Percentiles rank a stretch among this genome's conserved stretches.
phyloP scores from a whole-genome alignment of 2,888 invertebrate species.

The Odontocolon sp. region DNA sequence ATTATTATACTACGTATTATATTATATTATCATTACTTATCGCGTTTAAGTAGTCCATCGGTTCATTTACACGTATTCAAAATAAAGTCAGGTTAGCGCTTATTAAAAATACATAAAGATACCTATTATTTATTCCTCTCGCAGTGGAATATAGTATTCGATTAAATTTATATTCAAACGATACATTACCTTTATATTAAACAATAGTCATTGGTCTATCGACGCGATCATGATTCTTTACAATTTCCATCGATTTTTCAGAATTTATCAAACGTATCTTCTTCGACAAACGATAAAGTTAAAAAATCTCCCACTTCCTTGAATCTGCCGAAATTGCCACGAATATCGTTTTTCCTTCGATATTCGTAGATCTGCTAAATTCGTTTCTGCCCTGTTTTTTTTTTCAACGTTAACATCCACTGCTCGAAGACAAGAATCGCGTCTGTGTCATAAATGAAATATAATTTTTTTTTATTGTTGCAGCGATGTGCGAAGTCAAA shows the following conservation, averaged over 20 bases:
- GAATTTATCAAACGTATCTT: slow-evolving; percentile 20
- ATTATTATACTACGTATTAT: slow-evolving; percentile 57
- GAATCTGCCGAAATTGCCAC: slow-evolving; percentile 19
- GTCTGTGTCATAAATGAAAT: slow-evolving; percentile 3
- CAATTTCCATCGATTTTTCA: slow-evolving; percentile 45
- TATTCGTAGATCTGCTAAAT: background rate
- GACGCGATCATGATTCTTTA: slow-evolving; percentile 72
- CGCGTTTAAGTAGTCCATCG: slow-evolving; percentile 75
- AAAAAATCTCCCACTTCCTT: background rate
- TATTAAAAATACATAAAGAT: slow-evolving; percentile 75
- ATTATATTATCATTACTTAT: slow-evolving; percentile 49
- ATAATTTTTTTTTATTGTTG: background rate
- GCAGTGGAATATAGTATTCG: slow-evolving; percentile 60
- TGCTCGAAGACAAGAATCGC: slow-evolving; percentile 29
- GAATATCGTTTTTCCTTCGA: background rate
- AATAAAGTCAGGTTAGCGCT: slow-evolving; percentile 73
- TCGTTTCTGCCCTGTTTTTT: background rate
- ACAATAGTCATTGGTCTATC: slow-evolving; percentile 79
- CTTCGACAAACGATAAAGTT: slow-evolving; percentile 15
- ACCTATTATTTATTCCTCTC: slow-evolving; percentile 61
- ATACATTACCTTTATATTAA: slow-evolving; percentile 65
- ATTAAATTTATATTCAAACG: slow-evolving; percentile 62
- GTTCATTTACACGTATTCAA: slow-evolving; percentile 74
- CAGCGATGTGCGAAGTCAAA: background rate
- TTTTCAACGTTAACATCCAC: background rate